Percentiles rank a stretch among this genome's conserved stretches.
phyloP scores from a whole-genome alignment of 1,140 invertebrate species.

The Drosophila persimilis region DNA sequence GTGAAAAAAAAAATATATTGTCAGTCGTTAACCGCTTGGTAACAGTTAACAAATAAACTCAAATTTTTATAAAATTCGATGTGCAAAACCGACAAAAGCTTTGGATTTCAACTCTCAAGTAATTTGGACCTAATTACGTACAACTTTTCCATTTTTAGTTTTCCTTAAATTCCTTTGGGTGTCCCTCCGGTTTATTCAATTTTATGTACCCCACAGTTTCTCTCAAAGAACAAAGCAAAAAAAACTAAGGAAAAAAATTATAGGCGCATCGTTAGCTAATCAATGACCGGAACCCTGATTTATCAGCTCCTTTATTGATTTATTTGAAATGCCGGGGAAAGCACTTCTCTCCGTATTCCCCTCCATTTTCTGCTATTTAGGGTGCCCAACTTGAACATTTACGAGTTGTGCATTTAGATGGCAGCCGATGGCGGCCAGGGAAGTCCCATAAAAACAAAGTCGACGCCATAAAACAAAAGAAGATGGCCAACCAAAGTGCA shows the following conservation, averaged over 20 bases:
- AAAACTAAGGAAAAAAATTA: conserved; percentile 26
- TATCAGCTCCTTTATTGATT: conserved; percentile 68
- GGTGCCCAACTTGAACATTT: conserved; percentile 48
- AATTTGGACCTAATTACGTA: too few relatives aligned
- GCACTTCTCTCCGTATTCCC: conserved; percentile 15
- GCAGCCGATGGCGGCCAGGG: neutral
- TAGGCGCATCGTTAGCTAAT: conserved; percentile 49
- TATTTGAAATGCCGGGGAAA: conserved; percentile 51
- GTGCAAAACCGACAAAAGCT: too few relatives aligned
- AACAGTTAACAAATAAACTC: too few relatives aligned
- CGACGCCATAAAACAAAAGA: conserved; percentile 55
- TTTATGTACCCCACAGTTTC: too few relatives aligned
- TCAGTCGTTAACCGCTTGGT: too few relatives aligned
- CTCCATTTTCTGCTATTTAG: conserved; percentile 27
- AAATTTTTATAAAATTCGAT: too few relatives aligned
- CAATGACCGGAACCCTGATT: conserved; percentile 64
- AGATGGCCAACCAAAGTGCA: conserved; percentile 48
- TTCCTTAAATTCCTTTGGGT: too few relatives aligned
- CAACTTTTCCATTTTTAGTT: too few relatives aligned
- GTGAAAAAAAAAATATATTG: too few relatives aligned
- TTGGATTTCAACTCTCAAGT: too few relatives aligned
- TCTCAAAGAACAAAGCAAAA: neutral
- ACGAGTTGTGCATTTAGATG: conserved; percentile 33
- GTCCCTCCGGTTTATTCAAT: too few relatives aligned
- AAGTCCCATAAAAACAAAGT: conserved; percentile 60